These are phyloP conservation scores for Drosophila prosaltans DNA, from an alignment of 1,140 invertebrate species.

Conservation along the genomic window DNA sequence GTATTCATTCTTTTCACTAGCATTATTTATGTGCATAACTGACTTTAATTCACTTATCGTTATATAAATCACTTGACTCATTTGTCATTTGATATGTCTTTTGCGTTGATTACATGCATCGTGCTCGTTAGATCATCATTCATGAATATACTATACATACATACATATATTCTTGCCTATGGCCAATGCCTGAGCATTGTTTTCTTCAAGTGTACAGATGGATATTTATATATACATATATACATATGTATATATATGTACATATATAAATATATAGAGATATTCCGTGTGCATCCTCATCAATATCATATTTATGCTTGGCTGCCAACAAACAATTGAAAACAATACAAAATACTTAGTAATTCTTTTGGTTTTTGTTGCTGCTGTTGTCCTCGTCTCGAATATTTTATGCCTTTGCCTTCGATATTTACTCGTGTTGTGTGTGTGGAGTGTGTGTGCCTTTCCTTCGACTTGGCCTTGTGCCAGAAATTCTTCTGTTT, in stretches of 20 bases:
- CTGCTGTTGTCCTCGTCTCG: constrained; percentile 29
- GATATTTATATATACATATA: background rate
- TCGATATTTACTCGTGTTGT: constrained; percentile 10
- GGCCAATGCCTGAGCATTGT: background rate
- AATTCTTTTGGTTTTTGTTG: constrained; percentile 57
- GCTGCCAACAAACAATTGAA: constrained; percentile 78
- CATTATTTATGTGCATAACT: constrained; percentile 4
- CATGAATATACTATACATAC: background rate
- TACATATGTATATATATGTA: background rate
- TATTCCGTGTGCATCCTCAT: constrained; percentile 58
- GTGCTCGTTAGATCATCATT: constrained; percentile 7
- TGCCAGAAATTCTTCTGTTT: constrained; percentile 64
- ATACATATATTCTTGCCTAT: background rate
- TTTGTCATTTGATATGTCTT: constrained; percentile 5
- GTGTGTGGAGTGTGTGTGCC: constrained; percentile 17
- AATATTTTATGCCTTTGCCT: constrained; percentile 60
- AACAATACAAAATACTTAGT: constrained; percentile 78
- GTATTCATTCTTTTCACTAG: background rate
- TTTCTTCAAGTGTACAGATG: constrained; percentile 2
- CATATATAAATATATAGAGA: background rate
- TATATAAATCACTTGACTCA: background rate
- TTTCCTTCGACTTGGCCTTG: constrained; percentile 67
- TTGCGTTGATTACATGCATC: constrained; percentile 7
- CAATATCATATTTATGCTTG: constrained; percentile 78
- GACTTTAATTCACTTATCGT: constrained; percentile 6